These are phyloP conservation scores for Microplitis deprimator DNA, from an alignment of 2,888 invertebrate species.

Conservation along the genomic window DNA sequence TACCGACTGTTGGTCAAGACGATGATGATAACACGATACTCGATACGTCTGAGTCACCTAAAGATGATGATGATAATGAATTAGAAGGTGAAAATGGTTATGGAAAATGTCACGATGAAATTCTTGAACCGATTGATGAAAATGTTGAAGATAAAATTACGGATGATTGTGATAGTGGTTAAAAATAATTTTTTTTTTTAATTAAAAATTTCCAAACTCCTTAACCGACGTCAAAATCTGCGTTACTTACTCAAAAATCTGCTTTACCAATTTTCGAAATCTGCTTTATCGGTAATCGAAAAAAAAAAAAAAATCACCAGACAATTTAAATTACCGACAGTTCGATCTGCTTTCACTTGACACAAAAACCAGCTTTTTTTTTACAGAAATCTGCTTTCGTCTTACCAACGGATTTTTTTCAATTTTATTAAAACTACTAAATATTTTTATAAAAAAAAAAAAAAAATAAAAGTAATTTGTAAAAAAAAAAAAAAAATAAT, in stretches of 20 bases:
- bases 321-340: no score
- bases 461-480: not conserved
- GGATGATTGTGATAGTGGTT: conserved; percentile 26
- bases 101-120: conserved; percentile 43
- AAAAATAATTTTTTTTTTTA: not conserved
- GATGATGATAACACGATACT: conserved; percentile 54
- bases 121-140: conserved; percentile 52
- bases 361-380: no score
- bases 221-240: not conserved
- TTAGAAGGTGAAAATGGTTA: conserved; percentile 48
- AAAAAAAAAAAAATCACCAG: no score
- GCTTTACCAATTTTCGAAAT: no score
- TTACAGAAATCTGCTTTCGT: no score
- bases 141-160: conserved; percentile 50
- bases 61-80: conserved; percentile 48
- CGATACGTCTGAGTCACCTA: conserved; percentile 49
- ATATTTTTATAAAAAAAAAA: conserved; percentile 16
- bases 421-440: not conserved
- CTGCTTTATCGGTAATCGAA: no score
- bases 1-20: conserved; percentile 46
- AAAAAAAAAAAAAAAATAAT: conserved; percentile 29
- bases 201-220: not conserved
- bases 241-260: no score
- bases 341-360: no score
- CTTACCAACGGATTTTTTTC: conserved; percentile 7